These are phyloP conservation scores for Thamnophis elegans DNA, from an alignment of 2,797 vertebrate genomes.

Conservation along the genomic window DNA sequence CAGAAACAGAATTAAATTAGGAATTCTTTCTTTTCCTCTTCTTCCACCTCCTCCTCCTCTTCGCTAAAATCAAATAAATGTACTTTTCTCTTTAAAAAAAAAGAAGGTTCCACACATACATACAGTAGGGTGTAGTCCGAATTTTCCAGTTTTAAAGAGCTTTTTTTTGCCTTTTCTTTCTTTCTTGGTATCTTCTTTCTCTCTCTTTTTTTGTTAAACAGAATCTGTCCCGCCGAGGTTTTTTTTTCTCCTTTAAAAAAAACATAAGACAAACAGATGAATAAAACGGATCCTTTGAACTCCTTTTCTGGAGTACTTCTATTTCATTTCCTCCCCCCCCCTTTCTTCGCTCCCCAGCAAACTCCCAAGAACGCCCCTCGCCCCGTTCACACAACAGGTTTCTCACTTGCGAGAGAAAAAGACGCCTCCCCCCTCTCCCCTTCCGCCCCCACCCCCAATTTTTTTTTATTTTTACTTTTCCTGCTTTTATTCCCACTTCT, in stretches of 20 bases:
- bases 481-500: not conserved
- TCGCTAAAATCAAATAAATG: not conserved
- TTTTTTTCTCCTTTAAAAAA: not conserved
- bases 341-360: not conserved
- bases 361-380: too few relatives aligned
- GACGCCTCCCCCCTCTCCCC: not conserved
- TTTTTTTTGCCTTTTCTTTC: not conserved
- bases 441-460: not conserved
- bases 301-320: not conserved
- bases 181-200: not conserved
- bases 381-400: not conserved
- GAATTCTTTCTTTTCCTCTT: not conserved
- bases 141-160: not conserved
- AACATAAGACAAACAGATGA: not conserved
- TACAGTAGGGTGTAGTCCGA: not conserved
- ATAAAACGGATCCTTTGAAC: not conserved
- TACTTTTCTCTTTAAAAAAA: not conserved
- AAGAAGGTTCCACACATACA: not conserved
- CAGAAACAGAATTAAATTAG: not conserved
- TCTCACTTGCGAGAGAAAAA: not conserved
- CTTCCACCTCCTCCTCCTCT: not conserved
- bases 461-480: not conserved
- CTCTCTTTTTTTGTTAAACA: not conserved
- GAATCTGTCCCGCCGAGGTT: not conserved
- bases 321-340: not conserved